Evolutionary conservation across 2,888 invertebrate species (phyloP).

Genomic region (Chalcis sispes): DNA sequence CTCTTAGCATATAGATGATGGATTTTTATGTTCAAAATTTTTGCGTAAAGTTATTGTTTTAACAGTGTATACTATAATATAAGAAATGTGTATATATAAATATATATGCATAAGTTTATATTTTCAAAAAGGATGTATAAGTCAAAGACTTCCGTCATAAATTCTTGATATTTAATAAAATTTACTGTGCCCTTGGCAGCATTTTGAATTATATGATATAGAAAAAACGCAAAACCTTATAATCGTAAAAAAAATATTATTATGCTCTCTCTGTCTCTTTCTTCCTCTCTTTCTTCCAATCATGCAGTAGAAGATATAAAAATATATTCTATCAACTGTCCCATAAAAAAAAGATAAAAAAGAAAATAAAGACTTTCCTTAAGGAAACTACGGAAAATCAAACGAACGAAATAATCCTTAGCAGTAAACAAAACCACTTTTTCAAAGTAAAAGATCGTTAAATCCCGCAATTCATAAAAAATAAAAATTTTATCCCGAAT

Average conservation of each 20-base stretch:
- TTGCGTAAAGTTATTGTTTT: too few relatives aligned
- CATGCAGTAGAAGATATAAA: neutral
- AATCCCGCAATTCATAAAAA: too few relatives aligned
- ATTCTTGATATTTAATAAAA: slow-evolving; percentile 12
- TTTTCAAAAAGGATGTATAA: neutral
- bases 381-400: too few relatives aligned
- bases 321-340: neutral
- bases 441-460: too few relatives aligned
- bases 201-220: slow-evolving; percentile 23
- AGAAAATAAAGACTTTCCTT: too few relatives aligned
- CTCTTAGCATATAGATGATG: too few relatives aligned
- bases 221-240: slow-evolving; percentile 33
- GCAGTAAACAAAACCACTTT: too few relatives aligned
- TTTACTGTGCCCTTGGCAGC: slow-evolving; percentile 1
- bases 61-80: neutral
- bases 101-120: neutral
- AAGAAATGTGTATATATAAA: neutral
- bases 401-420: too few relatives aligned
- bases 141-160: neutral
- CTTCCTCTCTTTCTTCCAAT: slow-evolving; percentile 44
- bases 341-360: neutral
- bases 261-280: too few relatives aligned
- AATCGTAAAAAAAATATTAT: slow-evolving; percentile 47
- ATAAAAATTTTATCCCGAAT: too few relatives aligned
- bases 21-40: too few relatives aligned